These are phyloP conservation scores for Apamea epomidion DNA, from an alignment of 2,888 invertebrate species.

Conservation along the genomic window DNA sequence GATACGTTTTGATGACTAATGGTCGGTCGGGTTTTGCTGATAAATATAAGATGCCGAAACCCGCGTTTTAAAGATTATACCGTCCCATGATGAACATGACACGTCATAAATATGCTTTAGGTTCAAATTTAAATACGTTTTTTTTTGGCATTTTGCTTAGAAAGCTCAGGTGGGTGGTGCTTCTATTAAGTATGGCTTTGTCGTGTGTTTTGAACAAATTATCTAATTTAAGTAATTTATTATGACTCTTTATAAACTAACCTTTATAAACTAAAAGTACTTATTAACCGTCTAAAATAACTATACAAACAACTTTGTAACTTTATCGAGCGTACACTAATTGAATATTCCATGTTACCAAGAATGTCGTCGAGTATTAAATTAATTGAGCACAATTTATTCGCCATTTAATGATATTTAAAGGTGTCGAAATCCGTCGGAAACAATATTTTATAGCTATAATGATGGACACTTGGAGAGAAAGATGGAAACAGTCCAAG, in stretches of 20 bases:
- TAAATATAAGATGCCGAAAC: constrained; percentile 62
- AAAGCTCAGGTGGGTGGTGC: constrained; percentile 18
- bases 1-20: constrained; percentile 70
- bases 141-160: constrained; percentile 27
- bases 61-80: constrained; percentile 50
- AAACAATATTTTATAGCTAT: constrained; percentile 65
- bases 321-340: constrained; percentile 27
- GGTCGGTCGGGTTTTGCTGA: constrained; percentile 56
- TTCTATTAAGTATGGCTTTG: constrained; percentile 15
- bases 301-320: constrained; percentile 15
- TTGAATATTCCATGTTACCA: constrained; percentile 25
- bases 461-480: constrained; percentile 62
- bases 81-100: constrained; percentile 48
- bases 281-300: background rate
- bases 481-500: constrained; percentile 72
- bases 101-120: constrained; percentile 57
- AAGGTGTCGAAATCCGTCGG: constrained; percentile 54
- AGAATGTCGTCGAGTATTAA: constrained; percentile 25
- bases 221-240: constrained; percentile 8
- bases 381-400: constrained; percentile 41
- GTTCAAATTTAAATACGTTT: constrained; percentile 28
- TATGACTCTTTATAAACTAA: background rate
- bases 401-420: constrained; percentile 38
- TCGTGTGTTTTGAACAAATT: constrained; percentile 19
- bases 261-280: background rate